Base-by-base conservation (phyloP, 2,113 vertebrate genomes). In the Diphyllodes magnificus region DNA sequence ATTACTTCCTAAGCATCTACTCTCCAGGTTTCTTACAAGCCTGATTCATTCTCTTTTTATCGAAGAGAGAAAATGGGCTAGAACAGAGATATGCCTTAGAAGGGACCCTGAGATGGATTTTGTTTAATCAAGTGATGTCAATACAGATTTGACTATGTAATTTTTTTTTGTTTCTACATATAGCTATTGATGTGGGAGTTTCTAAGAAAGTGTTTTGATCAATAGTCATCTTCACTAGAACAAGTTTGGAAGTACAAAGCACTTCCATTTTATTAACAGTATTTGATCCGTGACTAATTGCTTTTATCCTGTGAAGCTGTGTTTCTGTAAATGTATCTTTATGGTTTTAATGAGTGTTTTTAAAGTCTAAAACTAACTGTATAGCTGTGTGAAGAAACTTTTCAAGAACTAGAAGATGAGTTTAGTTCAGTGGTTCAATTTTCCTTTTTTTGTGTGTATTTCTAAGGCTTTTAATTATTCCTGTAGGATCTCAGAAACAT, bases 201-300 rank as follows among this genome's bases (percentile, higher is more conserved):
- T 82, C 63, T 95, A 65, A 90, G 76, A 85, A 92, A 83, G 71
- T 90, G 76, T 90, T 95, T 95, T 95, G 91, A 95, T 93, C 93
- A 90, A 93, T 85, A 95, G 54, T 88, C 79, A 88, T 95, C 63
- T 83, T 92, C 91, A 40, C 68, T 73, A 77, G 86, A 92, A 90
- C 76, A 95, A 61, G 76, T 90, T 88, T 94, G 79, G 83, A 92
- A 90, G 89, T 88, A 95, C 66, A 93, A 83, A 95, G 79, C 66
- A 31, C 57, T 88, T 92, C 71, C 86, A 93, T 90, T 95, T 90
- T 92, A 79, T 88, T 90, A 93, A 68, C 66, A 72, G 82, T 76
- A 40, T 88, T 92, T 95, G 88, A 92, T 95, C 93, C 5, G 0
- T 93, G 86, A 90, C 76, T 93, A 92, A 92, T 92, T 85, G 86